Base-by-base conservation (phyloP, 2,113 vertebrate genomes). In the Centropristis striata region DNA sequence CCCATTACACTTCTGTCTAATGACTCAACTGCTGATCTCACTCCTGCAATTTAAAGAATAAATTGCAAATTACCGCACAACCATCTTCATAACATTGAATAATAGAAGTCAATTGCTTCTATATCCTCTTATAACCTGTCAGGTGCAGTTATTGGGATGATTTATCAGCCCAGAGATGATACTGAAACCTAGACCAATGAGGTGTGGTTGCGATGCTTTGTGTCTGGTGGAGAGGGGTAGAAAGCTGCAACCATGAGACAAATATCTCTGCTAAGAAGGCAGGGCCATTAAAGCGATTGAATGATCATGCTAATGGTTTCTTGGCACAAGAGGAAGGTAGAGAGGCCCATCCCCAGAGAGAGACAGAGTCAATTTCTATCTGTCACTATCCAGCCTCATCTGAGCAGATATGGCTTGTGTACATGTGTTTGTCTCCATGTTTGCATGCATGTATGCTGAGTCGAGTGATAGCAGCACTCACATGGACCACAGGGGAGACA, bases 221-320 rank as follows among this genome's bases (percentile, higher is more conserved):
- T 80, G 69, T 54, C 41, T 54, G 64, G 14, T 54, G 46, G 27
- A 49, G 54, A 55, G 10, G 50, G 13, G 44, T 9, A 21, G 47
- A 70, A 65, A 51, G 76, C 60, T 78, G 65, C 65, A 69, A 71
- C 58, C 61, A 49, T 18, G 74, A 81, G 64, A 80, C 25, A 78
- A 75, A 83, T 54, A 68, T 79, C 73, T 67, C 60, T 44, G 67
- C 63, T 81, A 86, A 76, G 83, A 55, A 87, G 71, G 37, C 68
- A 77, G 75, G 50, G 84, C 82, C 82, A 92, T 92, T 91, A 90
- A 63, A 50, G 82, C 42, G 12, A 83, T 71, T 81, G 71, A 80
- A 84, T 44, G 78, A 75, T 71, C 25, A 60, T 63, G 78, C 84
- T 92, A 90, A 92, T 90, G 90, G 84, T 58, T 91, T 87, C 78